Conservation (phyloP, 2,113 vertebrate species). For the Urocolius indicus region DNA sequence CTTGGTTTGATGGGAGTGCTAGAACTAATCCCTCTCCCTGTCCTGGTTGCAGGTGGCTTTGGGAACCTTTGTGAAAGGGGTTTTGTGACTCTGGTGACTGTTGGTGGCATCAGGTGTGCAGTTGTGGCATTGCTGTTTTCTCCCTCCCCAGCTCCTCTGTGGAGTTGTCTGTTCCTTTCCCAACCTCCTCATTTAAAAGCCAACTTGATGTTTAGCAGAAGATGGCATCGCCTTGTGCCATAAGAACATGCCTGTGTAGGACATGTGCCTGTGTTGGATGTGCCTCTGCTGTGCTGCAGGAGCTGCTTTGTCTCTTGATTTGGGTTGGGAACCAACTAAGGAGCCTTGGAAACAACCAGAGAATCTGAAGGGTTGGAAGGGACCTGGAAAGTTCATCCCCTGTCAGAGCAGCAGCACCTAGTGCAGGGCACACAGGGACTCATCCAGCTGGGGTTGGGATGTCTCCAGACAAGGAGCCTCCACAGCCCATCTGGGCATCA, state of each 20-base stretch:
- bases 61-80: background rate
- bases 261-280: fast-evolving
- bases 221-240: background rate
- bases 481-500: no score
- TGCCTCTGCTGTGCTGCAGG: background rate
- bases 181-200: background rate
- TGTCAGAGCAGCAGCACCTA: no score
- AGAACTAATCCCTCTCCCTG: background rate
- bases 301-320: background rate
- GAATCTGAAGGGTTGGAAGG: no score
- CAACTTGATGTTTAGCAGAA: background rate
- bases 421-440: no score
- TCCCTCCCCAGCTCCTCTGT: background rate
- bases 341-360: background rate
- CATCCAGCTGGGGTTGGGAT: no score
- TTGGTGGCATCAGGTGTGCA: fast-evolving
- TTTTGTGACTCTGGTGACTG: fast-evolving
- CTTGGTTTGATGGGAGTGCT: no score
- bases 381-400: no score
- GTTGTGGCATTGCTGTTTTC: background rate
- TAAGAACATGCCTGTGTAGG: no score
- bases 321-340: background rate
- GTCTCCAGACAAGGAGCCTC: no score
- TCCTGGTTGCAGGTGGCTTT: background rate
- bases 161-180: background rate